Evolutionary conservation across 1,140 invertebrate genomes (phyloP).

Genomic region (Pachyrhynchus sulphureomaculatus): DNA sequence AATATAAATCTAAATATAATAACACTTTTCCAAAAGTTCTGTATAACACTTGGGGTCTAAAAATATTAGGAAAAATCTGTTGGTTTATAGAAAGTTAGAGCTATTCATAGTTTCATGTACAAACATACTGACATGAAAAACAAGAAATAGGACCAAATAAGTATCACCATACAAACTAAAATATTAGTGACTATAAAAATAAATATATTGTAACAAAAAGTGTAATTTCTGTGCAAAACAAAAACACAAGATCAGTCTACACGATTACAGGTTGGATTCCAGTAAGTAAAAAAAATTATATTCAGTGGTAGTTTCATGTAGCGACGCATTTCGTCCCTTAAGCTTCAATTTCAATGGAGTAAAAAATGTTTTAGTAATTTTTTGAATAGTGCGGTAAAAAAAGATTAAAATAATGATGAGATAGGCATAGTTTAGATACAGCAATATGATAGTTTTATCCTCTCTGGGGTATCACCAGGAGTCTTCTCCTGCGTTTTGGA

Average conservation of each 20-base stretch:
- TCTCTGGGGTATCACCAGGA: too few species aligned
- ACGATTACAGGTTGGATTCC: not conserved
- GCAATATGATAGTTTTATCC: too few species aligned
- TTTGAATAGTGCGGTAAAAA: too few species aligned
- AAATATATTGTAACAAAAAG: slow-evolving; percentile 25
- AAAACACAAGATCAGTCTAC: slow-evolving; percentile 22
- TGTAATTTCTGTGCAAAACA: slow-evolving; percentile 17
- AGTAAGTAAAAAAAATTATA: not conserved
- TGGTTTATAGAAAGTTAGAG: not conserved
- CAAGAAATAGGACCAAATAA: not conserved
- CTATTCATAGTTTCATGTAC: not conserved
- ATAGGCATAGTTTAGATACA: too few species aligned
- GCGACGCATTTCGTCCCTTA: too few species aligned
- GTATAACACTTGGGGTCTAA: not conserved
- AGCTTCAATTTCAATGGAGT: too few species aligned
- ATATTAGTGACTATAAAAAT: slow-evolving; percentile 22
- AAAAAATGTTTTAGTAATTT: too few species aligned
- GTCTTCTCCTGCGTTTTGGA: too few species aligned
- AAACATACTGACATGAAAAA: not conserved
- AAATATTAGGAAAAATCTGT: slow-evolving; percentile 1
- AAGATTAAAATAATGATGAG: too few species aligned
- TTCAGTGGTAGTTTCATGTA: too few species aligned
- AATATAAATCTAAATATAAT: not conserved
- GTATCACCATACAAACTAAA: slow-evolving; percentile 4
- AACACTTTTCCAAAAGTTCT: slow-evolving; percentile 1